Evolutionary conservation across 2,797 vertebrate species (phyloP), one percentile per base, ranked within the genome.

Genomic region (Smutsia gigantea): DNA sequence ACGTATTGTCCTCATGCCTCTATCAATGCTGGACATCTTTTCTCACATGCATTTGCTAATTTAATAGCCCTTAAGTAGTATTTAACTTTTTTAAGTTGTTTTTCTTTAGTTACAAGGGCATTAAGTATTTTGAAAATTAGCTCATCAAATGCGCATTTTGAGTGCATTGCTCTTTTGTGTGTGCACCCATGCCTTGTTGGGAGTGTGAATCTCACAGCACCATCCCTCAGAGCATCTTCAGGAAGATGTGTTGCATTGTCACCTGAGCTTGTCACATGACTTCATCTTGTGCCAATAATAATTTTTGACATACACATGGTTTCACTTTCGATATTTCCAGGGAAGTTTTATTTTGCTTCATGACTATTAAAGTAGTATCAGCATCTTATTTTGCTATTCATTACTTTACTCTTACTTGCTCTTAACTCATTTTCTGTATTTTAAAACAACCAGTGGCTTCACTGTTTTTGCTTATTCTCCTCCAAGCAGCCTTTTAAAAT

Each of bases 391-490:
- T 91, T 74, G n/a, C 25, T 27, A 18, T 49, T 68, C 63, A 55
- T 46, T 46, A 23, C 7, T 46, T 89, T 81, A 14, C 15, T 51
- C 9, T 63, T 81, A 51, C 37, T 77, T 71, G 11, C 34, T 37
- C 79, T 87, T 71, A 53, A 55, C 14, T 63, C 39, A 12, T 79
- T 74, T 69, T 78, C 68, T 51, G 0, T 69, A 88, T 51, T 87
- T 93, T 96, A 27, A 84, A 92, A 85, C 37, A 9, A 7, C 4
- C 14, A 89, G 4, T 77, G 12, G 42, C 37, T 86, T 63, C 79
- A 55, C 21, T 71, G 83, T 61, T 83, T 93, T 79, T 64, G n/a
- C 53, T 59, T 53, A 10, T 63, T 6, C 17, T 85, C 77, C 71
- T 72, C 34, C 23, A 94, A 77, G 11, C 17, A 42, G 11, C 5